Evolutionary conservation across 2,113 vertebrate species (phyloP), one percentile per base, ranked within the genome.

Genomic region (Fulmarus glacialis): DNA sequence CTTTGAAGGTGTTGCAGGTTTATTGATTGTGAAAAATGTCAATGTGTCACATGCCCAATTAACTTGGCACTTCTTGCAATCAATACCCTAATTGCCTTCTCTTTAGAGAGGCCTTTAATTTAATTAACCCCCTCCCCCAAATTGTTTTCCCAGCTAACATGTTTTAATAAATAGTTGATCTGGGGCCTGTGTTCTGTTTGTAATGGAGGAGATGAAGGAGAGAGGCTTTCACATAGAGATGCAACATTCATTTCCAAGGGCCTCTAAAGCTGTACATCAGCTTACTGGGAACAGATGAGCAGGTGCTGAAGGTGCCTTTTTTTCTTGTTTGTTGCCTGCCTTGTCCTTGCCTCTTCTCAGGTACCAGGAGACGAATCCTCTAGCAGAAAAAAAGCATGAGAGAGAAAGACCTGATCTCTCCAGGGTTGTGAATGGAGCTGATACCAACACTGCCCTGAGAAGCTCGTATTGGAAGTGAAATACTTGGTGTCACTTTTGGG

Each of bases 21-120:
- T 96, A 98, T 97, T 90, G 97, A 97, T 96, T 95, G 94, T 81
- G 56, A 93, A 86, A 94, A 97, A 97, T 97, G 97, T 97, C 97
- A 96, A 89, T 93, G 97, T 96, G 97, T 97, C 97, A 92, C 96
- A 96, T 95, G 95, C 87, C 93, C 89, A 97, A 97, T 98, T 97
- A 98, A 94, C 95, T 94, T 89, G 83, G 91, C 87, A 94, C 80
- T 93, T 92, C 97, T 97, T 90, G 85, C 95, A 93, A 97, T 98
- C 97, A 96, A 97, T 98, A 93, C 36, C 74, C 78, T 98, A 98
- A 97, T 97, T 97, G 94, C 64, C 83, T 95, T 93, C 89, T 96
- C 87, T 97, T 97, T 97, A 96, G 95, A 95, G 93, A 92, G 88
- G 94, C 82, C 87, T 92, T 95, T 97, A 96, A 97, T 97, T 96